Conservation (phyloP, 2,113 vertebrate genomes). For the Rhegmatorhina hoffmannsi region DNA sequence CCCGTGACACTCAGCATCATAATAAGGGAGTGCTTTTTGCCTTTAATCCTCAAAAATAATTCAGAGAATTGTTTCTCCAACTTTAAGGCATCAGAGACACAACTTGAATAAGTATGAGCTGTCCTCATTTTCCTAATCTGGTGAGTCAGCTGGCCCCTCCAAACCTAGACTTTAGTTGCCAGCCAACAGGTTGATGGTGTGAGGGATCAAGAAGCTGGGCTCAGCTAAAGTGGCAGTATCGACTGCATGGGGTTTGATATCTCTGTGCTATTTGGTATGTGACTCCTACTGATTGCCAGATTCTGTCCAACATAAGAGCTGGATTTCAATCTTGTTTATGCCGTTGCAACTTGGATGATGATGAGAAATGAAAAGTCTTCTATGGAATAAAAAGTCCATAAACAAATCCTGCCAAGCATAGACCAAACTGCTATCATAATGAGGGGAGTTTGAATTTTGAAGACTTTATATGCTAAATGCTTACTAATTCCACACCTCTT, state of each 20-base stretch:
- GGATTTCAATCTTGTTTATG: neutral
- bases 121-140: neutral
- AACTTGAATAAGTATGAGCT: neutral
- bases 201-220: neutral
- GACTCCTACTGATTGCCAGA: neutral
- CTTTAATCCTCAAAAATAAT: neutral
- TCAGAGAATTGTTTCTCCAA: too few species aligned
- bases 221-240: rapidly evolving
- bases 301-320: neutral
- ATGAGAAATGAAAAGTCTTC: neutral
- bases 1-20: neutral
- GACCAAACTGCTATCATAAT: neutral
- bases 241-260: rapidly evolving
- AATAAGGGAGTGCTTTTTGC: neutral
- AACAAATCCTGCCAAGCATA: neutral
- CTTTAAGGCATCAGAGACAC: neutral
- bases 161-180: neutral
- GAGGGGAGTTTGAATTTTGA: neutral
- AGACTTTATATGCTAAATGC: neutral
- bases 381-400: neutral
- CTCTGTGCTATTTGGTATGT: neutral
- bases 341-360: neutral
- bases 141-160: neutral
- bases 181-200: neutral
- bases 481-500: neutral